A percentile compares a stretch with the other conserved stretches of the same genome.
Conservation (phyloP, 2,113 vertebrate genomes). For the Peromyscus polionotus region DNA sequence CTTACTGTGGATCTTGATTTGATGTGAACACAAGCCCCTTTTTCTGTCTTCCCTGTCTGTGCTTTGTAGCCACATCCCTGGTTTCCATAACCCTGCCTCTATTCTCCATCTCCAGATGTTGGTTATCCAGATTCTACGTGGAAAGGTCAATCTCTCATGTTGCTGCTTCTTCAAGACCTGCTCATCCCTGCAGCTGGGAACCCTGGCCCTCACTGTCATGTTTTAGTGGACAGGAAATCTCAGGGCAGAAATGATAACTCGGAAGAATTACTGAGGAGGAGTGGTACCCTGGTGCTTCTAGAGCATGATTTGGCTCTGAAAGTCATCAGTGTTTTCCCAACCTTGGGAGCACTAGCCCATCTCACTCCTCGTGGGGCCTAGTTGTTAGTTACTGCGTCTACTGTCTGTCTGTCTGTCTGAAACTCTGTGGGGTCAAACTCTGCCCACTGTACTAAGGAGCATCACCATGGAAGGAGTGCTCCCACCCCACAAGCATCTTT, state of each 20-base stretch:
- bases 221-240: background rate
- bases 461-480: background rate
- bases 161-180: background rate
- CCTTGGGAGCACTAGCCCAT: accelerated
- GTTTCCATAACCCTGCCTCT: background rate
- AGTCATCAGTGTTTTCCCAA: accelerated
- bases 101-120: background rate
- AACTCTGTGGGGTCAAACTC: accelerated
- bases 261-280: background rate
- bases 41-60: background rate
- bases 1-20: background rate
- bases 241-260: background rate
- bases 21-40: background rate
- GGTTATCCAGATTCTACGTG: accelerated
- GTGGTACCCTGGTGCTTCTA: accelerated
- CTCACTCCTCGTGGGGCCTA: accelerated
- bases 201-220: accelerated
- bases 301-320: accelerated
- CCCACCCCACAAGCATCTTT: accelerated
- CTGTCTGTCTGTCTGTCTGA: background rate
- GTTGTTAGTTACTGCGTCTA: background rate
- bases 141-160: no score
- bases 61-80: accelerated
- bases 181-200: accelerated
- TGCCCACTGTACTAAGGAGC: background rate